These are phyloP conservation scores for Brevimyrus niger DNA, from an alignment of 2,113 vertebrate species.

Conservation along the genomic window DNA sequence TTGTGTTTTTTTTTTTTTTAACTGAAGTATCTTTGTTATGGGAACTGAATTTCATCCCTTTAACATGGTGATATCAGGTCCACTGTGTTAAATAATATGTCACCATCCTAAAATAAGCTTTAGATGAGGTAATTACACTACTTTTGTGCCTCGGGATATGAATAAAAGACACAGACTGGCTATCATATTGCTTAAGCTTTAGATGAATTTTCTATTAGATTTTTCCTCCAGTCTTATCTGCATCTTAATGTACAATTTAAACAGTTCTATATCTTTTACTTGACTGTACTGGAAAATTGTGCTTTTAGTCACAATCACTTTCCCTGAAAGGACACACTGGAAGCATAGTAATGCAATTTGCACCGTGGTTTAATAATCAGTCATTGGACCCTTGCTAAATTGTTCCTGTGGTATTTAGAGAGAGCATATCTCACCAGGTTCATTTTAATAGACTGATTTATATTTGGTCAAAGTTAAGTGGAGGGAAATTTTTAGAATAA, in stretches of 20 bases:
- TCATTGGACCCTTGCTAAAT: constrained; percentile 13
- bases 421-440: neutral
- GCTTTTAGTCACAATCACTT: constrained; percentile 4
- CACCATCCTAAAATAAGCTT: neutral
- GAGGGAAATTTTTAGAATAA: neutral
- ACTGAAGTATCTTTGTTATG: neutral
- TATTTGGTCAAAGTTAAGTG: constrained; percentile 7
- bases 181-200: neutral
- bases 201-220: neutral
- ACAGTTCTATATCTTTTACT: constrained; percentile 8
- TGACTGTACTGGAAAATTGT: neutral
- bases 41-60: neutral
- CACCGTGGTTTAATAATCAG: constrained; percentile 1
- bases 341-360: constrained; percentile 10
- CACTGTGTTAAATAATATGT: neutral
- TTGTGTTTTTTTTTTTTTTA: neutral
- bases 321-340: neutral
- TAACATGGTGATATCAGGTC: neutral
- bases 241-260: neutral
- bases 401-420: neutral
- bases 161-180: neutral
- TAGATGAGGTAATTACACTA: neutral
- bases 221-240: neutral
- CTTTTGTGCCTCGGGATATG: neutral
- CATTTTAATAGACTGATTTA: constrained; percentile 5